phyloP scores from a whole-genome alignment of 1,140 invertebrate species.

The Odontomachus brunneus region DNA sequence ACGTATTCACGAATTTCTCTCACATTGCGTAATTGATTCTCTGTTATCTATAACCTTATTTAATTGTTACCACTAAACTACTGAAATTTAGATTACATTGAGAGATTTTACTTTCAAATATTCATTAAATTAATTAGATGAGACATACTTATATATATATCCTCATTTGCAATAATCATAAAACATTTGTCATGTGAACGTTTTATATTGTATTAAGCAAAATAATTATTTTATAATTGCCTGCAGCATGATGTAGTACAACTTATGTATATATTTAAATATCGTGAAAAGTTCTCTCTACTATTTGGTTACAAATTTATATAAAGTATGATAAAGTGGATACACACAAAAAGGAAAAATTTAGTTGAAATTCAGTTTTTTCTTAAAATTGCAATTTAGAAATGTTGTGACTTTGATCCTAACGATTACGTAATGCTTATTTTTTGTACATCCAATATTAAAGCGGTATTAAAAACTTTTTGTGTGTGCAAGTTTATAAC shows the following conservation, averaged over 20 bases:
- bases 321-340: neutral
- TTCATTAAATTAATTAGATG: constrained; percentile 6
- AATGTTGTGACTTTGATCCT: neutral
- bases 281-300: neutral
- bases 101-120: constrained; percentile 1
- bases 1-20: neutral
- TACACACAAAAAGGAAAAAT: neutral
- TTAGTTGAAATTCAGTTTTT: neutral
- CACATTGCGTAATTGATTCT: neutral
- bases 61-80: constrained; percentile 18
- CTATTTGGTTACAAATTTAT: constrained; percentile 12
- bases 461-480: neutral
- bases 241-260: constrained; percentile 1
- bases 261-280: constrained; percentile 24
- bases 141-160: neutral
- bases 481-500: neutral
- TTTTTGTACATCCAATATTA: neutral
- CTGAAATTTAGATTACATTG: neutral
- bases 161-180: no score
- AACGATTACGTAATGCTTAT: neutral
- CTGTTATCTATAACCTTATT: neutral
- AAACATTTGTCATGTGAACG: neutral
- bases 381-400: neutral
- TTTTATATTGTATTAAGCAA: neutral
- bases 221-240: neutral